Conservation (phyloP, 64 coral and sea anemone genomes). For the Pocillopora verrucosa region DNA sequence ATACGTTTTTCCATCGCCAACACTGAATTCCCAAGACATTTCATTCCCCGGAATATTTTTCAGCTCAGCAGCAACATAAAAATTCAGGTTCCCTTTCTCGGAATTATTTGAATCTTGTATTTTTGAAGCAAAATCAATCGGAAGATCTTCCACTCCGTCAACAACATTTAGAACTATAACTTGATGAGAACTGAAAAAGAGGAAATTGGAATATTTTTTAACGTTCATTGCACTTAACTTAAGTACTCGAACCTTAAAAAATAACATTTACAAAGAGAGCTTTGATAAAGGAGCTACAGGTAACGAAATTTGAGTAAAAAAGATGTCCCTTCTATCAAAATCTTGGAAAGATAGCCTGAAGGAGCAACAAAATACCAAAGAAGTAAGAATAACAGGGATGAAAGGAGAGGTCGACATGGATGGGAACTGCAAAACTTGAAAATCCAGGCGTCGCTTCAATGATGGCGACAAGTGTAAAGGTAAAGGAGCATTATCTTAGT, state of each 20-base stretch:
- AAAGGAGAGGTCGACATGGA: too few species aligned
- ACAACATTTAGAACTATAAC: constrained; percentile 20
- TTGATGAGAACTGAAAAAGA: constrained; percentile 12
- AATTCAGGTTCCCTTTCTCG: not conserved
- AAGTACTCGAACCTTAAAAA: not conserved
- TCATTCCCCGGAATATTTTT: not conserved
- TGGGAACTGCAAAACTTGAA: too few species aligned
- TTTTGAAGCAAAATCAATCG: not conserved
- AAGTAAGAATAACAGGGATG: too few species aligned
- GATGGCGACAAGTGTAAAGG: too few species aligned
- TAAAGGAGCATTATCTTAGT: too few species aligned
- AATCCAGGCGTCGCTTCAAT: too few species aligned
- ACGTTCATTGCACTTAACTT: not conserved
- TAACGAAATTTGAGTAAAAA: too few species aligned
- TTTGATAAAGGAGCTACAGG: too few species aligned
- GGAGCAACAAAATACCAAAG: too few species aligned
- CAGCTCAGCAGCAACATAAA: constrained; percentile 44
- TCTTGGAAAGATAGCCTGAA: too few species aligned
- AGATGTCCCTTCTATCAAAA: too few species aligned
- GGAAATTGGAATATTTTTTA: not conserved
- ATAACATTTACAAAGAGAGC: not conserved
- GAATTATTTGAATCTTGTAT: not conserved
- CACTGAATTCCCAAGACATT: not conserved
- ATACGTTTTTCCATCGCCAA: constrained; percentile 31
- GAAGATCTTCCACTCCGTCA: not conserved